A percentile compares a stretch with the other conserved stretches of the same genome.
Evolutionary conservation across 1,140 invertebrate species (phyloP).

Genomic region (Brachionus manjavacas): DNA sequence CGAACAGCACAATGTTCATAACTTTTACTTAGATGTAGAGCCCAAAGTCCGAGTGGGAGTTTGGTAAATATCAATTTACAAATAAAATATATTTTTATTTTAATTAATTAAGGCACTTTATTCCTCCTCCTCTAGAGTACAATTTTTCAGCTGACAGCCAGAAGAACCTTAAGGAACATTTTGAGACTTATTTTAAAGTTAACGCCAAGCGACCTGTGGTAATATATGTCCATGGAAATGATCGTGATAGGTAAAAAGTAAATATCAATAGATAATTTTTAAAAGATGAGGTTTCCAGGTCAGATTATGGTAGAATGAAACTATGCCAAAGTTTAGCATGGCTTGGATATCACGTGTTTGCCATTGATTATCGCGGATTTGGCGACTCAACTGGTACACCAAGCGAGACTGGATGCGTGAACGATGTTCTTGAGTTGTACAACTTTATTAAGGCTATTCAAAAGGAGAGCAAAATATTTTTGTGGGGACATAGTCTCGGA

Average conservation of each 20-base stretch:
- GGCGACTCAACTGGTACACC: conserved; percentile 83
- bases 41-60: conserved; percentile 13
- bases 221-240: conserved; percentile 31
- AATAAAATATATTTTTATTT: not conserved
- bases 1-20: not conserved
- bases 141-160: not conserved
- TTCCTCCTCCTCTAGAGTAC: not conserved
- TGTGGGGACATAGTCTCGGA: conserved; percentile 36
- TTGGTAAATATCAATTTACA: conserved; percentile 1
- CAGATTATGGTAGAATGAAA: not conserved
- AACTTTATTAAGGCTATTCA: not conserved
- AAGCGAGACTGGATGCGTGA: conserved; percentile 66
- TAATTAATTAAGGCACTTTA: not conserved
- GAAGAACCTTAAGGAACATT: conserved; percentile 18
- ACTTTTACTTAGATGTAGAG: conserved; percentile 34
- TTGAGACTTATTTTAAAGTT: conserved; percentile 24
- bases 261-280: not conserved
- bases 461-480: not conserved
- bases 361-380: conserved; percentile 91
- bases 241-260: not conserved
- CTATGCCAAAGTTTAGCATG: not conserved
- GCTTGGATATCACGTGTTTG: conserved; percentile 64
- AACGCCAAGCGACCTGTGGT: not conserved
- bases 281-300: not conserved
- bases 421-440: conserved; percentile 28